Percentiles rank a stretch among this genome's conserved stretches.
These are phyloP conservation scores for Poecilia gillii DNA, from an alignment of 2,797 vertebrate genomes.

Conservation along the genomic window DNA sequence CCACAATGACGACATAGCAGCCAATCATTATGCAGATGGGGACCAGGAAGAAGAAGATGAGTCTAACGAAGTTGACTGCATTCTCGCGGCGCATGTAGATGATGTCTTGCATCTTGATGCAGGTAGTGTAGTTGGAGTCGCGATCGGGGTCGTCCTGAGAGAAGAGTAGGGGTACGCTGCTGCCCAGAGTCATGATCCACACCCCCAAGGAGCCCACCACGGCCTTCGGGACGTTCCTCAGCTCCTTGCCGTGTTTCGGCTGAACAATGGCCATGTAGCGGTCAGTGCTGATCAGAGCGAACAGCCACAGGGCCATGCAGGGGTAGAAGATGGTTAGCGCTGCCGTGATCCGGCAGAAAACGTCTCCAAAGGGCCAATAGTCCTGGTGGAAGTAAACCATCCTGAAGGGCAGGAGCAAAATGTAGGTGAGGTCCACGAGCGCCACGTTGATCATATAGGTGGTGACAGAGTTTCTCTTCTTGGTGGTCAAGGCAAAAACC, in stretches of 20 bases:
- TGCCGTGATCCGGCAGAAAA: conserved; percentile 86
- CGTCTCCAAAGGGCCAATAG: conserved; percentile 90
- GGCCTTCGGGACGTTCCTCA: conserved; percentile 91
- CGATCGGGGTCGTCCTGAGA: conserved; percentile 84
- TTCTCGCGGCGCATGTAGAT: conserved; percentile 86
- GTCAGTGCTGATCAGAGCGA: conserved; percentile 93
- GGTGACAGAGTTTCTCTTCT: conserved; percentile 92
- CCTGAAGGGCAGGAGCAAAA: conserved; percentile 89
- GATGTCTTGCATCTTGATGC: conserved; percentile 91
- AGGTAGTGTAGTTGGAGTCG: conserved; percentile 86
- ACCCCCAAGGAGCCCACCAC: conserved; percentile 84
- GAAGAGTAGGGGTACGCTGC: conserved; percentile 85
- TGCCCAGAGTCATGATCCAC: conserved; percentile 91
- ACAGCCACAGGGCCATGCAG: conserved; percentile 93
- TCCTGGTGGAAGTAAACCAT: conserved; percentile 87
- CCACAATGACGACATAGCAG: conserved; percentile 91
- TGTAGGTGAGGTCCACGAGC: conserved; percentile 89
- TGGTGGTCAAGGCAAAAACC: conserved; percentile 97
- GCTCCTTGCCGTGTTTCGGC: conserved; percentile 90
- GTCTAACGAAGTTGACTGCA: conserved; percentile 85
- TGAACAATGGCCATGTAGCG: conserved; percentile 97
- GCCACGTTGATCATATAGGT: conserved; percentile 98
- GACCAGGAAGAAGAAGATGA: conserved; percentile 92
- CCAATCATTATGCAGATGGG: conserved; percentile 93
- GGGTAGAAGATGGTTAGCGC: conserved; percentile 93